Evolutionary conservation across 2,113 vertebrate species (phyloP).

Genomic region (Phylloscopus whistleri): DNA sequence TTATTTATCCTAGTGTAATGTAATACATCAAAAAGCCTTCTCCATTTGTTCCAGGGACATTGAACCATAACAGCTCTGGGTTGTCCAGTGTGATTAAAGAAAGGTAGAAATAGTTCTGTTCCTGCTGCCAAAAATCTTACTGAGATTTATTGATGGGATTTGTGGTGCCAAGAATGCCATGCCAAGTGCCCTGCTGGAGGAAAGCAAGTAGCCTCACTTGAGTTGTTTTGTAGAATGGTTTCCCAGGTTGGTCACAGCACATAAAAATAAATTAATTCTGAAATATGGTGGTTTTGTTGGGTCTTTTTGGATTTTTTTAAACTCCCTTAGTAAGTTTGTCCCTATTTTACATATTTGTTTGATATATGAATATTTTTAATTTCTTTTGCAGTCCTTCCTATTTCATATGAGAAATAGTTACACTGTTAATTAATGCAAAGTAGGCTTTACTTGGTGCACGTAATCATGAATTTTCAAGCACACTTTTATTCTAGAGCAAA

Average conservation of each 20-base stretch:
- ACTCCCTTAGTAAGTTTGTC: neutral
- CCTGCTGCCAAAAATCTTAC: slow-evolving; percentile 2
- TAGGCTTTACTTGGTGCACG: neutral
- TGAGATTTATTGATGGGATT: slow-evolving; percentile 15
- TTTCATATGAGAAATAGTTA: neutral
- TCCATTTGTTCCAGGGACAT: neutral
- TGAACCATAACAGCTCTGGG: neutral
- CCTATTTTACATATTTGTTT: neutral
- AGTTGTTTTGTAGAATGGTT: neutral
- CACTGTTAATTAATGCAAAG: neutral
- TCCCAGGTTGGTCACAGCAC: neutral
- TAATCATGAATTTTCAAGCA: neutral
- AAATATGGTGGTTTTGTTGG: neutral
- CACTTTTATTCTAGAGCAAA: neutral
- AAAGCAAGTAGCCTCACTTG: neutral
- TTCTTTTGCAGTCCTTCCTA: neutral
- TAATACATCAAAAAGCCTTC: neutral
- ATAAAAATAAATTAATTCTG: neutral
- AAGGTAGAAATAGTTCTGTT: slow-evolving; percentile 33
- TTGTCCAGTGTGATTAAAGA: slow-evolving; percentile 15
- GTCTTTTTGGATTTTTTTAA: neutral
- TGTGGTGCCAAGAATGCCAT: neutral
- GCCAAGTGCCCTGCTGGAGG: neutral
- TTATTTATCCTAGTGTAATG: slow-evolving; percentile 10
- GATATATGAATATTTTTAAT: neutral